Evolutionary conservation across 2,888 invertebrate genomes (phyloP).

Genomic region (Sesamia inferens): DNA sequence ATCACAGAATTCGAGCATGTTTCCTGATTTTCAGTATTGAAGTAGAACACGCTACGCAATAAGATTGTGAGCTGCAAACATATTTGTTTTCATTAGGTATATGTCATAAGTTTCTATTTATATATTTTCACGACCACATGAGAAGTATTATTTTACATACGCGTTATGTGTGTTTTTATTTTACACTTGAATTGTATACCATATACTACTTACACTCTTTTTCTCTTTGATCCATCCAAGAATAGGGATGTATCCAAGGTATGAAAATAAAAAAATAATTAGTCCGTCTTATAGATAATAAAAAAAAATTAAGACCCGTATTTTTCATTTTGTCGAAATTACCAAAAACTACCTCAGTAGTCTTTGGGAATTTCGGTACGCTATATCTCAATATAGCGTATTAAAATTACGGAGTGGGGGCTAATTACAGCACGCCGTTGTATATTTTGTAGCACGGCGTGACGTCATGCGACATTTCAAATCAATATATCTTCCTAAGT

Average conservation of each 20-base stretch:
- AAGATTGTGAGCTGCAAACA: neutral
- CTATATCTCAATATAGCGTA: too few species aligned
- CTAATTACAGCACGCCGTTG: too few species aligned
- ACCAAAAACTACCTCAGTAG: neutral
- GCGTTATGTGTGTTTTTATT: neutral
- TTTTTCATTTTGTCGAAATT: too few species aligned
- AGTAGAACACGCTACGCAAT: neutral
- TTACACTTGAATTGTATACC: neutral
- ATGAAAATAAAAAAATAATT: too few species aligned
- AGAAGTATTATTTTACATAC: neutral
- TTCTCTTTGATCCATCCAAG: neutral
- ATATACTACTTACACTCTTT: neutral
- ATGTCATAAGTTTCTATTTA: neutral
- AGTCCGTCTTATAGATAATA: too few species aligned
- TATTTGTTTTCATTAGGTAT: neutral
- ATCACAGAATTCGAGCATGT: constrained; percentile 3
- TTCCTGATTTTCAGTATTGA: neutral
- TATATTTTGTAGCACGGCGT: too few species aligned
- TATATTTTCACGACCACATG: neutral
- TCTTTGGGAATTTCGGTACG: too few species aligned
- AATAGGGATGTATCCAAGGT: too few species aligned
- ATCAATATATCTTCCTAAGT: too few species aligned
- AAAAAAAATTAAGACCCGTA: too few species aligned
- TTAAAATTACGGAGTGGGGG: too few species aligned
- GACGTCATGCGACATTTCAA: too few species aligned